Evolutionary conservation across 2,888 invertebrate species (phyloP).

Genomic region (Crossocerus cetratus): DNA sequence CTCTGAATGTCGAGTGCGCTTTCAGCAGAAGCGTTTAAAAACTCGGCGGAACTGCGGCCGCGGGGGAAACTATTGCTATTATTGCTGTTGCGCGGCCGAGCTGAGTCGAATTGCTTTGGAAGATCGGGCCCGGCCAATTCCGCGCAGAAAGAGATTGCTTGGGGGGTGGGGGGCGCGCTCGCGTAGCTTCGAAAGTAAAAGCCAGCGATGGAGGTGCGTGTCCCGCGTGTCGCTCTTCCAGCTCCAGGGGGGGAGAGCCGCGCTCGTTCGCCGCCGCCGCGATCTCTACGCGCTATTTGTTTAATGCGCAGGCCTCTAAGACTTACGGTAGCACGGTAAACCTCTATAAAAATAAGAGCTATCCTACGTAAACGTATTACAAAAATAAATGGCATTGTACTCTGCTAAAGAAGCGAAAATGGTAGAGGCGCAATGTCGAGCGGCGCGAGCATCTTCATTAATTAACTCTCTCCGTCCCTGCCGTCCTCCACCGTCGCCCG

Average conservation of each 20-base stretch:
- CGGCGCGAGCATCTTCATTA: constrained; percentile 67
- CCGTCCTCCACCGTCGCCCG: not conserved
- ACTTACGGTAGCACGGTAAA: constrained; percentile 74
- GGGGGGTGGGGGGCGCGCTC: too few relatives aligned
- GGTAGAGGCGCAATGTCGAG: constrained; percentile 75
- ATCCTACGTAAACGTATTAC: constrained; percentile 76
- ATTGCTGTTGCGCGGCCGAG: constrained; percentile 33
- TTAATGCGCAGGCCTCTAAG: constrained; percentile 76
- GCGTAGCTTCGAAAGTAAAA: constrained; percentile 43
- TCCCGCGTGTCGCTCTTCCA: constrained; percentile 27
- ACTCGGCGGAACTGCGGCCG: not conserved
- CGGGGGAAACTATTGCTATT: constrained; percentile 24
- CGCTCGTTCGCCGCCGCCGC: constrained; percentile 58
- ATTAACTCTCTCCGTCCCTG: not conserved
- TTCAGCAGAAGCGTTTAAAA: too few relatives aligned
- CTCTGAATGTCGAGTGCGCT: too few relatives aligned
- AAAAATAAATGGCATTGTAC: constrained; percentile 77
- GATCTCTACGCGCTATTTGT: constrained; percentile 57
- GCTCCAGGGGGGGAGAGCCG: constrained; percentile 34
- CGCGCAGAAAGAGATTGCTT: constrained; percentile 10
- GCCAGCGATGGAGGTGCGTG: constrained; percentile 58
- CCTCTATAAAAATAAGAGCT: constrained; percentile 74
- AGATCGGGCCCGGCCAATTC: constrained; percentile 15
- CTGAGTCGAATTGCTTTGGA: constrained; percentile 20
- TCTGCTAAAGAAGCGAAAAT: constrained; percentile 77